These are phyloP conservation scores for Drosophila pseudoananassae DNA, from an alignment of 1,140 invertebrate genomes.

Conservation along the genomic window DNA sequence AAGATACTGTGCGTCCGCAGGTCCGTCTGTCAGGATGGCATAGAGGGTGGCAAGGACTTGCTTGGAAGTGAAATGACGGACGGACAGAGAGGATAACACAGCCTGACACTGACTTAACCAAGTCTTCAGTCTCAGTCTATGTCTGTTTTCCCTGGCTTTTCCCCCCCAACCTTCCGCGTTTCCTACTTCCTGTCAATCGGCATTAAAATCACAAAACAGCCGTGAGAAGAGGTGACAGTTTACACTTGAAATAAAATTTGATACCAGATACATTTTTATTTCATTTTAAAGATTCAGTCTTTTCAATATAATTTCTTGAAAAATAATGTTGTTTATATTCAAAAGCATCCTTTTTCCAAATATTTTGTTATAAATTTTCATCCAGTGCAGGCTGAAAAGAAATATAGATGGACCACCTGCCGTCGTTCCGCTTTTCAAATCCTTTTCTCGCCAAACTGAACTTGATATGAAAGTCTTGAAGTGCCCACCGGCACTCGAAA, in stretches of 20 bases:
- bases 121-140: constrained; percentile 33
- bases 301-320: background rate
- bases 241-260: constrained; percentile 16
- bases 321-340: background rate
- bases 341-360: background rate
- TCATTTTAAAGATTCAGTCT: background rate
- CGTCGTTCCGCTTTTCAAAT: constrained; percentile 55
- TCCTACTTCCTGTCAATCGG: constrained; percentile 66
- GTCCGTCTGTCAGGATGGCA: constrained; percentile 22
- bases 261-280: background rate
- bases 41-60: background rate
- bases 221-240: constrained; percentile 28
- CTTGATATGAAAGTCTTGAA: constrained; percentile 66
- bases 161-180: background rate
- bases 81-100: constrained; percentile 34
- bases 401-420: constrained; percentile 49
- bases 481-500: constrained; percentile 69
- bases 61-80: constrained; percentile 27
- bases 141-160: constrained; percentile 18
- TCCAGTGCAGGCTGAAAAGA: constrained; percentile 14
- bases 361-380: background rate
- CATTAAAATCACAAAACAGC: constrained; percentile 81
- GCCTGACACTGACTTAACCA: constrained; percentile 35
- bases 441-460: constrained; percentile 52
- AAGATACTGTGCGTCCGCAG: constrained; percentile 23